Conservation (phyloP, 92 coral and sea anemone genomes). For the Diadumene lineata region DNA sequence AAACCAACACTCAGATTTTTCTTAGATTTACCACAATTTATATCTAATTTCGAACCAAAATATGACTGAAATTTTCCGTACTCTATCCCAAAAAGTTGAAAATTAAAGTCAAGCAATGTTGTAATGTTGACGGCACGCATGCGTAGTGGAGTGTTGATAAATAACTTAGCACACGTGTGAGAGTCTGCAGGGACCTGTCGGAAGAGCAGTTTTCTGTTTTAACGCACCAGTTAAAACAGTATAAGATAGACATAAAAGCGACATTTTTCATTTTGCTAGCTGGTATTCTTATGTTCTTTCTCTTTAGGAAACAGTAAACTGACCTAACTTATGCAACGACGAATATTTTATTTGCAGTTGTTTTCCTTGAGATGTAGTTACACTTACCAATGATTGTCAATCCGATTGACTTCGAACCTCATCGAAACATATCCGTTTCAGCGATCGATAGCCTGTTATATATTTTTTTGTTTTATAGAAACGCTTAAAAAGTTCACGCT, state of each 20-base stretch:
- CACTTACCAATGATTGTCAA: too few relatives aligned
- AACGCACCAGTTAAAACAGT: neutral
- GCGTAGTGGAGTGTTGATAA: constrained; percentile 26
- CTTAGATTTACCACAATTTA: neutral
- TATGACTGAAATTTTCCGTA: neutral
- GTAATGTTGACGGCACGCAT: constrained; percentile 13
- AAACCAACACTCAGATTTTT: neutral
- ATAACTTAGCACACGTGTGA: constrained; percentile 51
- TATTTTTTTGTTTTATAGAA: too few relatives aligned
- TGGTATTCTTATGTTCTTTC: neutral
- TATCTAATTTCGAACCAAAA: neutral
- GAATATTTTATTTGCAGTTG: neutral
- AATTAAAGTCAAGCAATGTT: neutral
- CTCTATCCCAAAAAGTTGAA: neutral
- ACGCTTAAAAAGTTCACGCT: too few relatives aligned
- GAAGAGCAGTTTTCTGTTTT: neutral
- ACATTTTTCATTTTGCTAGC: neutral
- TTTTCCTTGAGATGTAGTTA: neutral
- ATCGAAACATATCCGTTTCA: too few relatives aligned
- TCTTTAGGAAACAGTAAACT: neutral
- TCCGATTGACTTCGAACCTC: too few relatives aligned
- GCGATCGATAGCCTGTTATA: too few relatives aligned
- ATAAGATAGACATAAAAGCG: too few relatives aligned
- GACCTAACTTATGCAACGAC: neutral
- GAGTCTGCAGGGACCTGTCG: constrained; percentile 12